phyloP scores from a whole-genome alignment of 1,140 invertebrate species.

The Polypedilum vanderplanki region DNA sequence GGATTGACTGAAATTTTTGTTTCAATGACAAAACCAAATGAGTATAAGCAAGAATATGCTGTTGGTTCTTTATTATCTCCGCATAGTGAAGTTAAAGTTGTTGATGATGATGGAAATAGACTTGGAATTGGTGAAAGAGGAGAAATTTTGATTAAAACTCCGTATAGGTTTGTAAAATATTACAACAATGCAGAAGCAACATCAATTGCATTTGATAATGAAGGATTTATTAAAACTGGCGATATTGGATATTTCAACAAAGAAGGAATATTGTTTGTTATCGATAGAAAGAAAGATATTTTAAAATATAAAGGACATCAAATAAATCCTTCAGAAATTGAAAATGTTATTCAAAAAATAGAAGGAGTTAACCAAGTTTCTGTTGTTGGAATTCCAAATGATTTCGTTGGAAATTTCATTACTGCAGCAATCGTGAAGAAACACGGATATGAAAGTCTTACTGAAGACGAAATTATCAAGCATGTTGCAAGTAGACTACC shows the following conservation, averaged over 20 bases:
- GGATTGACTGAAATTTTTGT: not conserved
- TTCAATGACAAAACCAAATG: not conserved
- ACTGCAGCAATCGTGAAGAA: slow-evolving; percentile 39
- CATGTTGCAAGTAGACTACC: not conserved
- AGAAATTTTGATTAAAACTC: slow-evolving; percentile 26
- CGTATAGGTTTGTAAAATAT: not conserved
- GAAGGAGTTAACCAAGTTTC: slow-evolving; percentile 56
- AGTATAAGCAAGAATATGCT: not conserved
- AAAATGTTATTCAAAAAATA: slow-evolving; percentile 51
- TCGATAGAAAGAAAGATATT: slow-evolving; percentile 61
- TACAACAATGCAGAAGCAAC: slow-evolving; percentile 25
- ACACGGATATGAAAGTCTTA: not conserved
- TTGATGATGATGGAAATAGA: not conserved
- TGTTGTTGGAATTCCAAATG: slow-evolving; percentile 57
- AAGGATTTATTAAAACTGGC: slow-evolving; percentile 58
- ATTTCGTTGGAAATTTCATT: slow-evolving; percentile 54
- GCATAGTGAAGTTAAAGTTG: not conserved
- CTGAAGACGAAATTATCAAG: not conserved
- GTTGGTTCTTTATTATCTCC: slow-evolving; percentile 1
- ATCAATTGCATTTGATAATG: slow-evolving; percentile 42
- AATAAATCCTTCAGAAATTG: slow-evolving; percentile 34
- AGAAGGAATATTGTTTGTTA: slow-evolving; percentile 52
- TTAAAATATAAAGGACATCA: slow-evolving; percentile 54
- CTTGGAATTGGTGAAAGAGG: not conserved
- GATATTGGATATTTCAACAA: slow-evolving; percentile 58